Conservation (phyloP, 1,140 invertebrate genomes). For the Chlorops oryzae region DNA sequence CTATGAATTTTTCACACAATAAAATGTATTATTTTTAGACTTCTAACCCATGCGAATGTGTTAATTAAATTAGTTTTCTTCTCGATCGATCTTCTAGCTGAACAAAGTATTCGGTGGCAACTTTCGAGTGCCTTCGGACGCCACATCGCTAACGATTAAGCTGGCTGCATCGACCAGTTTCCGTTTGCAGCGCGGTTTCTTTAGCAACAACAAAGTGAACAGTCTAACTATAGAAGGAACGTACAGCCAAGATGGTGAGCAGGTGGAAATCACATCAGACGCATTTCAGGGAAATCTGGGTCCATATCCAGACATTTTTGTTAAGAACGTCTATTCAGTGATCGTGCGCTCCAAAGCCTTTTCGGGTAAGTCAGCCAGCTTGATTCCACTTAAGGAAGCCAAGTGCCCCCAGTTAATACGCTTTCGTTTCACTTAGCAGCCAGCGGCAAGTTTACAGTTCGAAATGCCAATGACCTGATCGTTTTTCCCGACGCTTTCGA, state of each 20-base stretch:
- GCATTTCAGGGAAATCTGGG: constrained; percentile 31
- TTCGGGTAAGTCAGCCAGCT: constrained; percentile 31
- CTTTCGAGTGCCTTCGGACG: constrained; percentile 13
- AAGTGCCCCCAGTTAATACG: neutral
- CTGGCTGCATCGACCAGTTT: constrained; percentile 20
- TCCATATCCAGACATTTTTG: constrained; percentile 36
- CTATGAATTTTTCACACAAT: neutral
- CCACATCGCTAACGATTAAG: constrained; percentile 21
- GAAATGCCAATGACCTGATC: constrained; percentile 22
- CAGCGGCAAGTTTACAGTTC: constrained; percentile 30
- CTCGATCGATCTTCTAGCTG: constrained; percentile 7
- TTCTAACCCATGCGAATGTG: neutral
- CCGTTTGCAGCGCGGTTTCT: constrained; percentile 23
- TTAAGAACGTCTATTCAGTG: constrained; percentile 19
- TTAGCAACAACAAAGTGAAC: constrained; percentile 33
- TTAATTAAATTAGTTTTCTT: constrained; percentile 1
- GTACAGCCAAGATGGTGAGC: constrained; percentile 14
- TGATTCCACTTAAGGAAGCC: too few relatives aligned
- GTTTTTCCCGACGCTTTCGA: constrained; percentile 28
- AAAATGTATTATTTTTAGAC: neutral
- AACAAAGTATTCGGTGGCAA: constrained; percentile 13
- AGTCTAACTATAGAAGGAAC: constrained; percentile 26
- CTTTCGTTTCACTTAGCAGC: constrained; percentile 11
- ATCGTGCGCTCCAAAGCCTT: constrained; percentile 25
- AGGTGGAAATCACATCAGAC: constrained; percentile 28